Conservation (phyloP, 2,113 vertebrate species). For the Dicerorhinus sumatrensis region DNA sequence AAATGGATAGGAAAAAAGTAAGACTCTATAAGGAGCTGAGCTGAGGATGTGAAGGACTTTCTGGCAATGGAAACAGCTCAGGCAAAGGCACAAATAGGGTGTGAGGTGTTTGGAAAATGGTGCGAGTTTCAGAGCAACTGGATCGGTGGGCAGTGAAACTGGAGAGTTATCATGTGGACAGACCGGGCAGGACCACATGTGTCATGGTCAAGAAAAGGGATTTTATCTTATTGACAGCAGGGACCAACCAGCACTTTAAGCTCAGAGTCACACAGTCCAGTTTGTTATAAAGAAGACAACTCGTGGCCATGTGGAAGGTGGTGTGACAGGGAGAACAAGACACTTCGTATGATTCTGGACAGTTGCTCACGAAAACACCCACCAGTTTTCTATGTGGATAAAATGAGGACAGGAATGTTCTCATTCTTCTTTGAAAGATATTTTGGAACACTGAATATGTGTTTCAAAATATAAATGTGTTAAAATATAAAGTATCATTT, state of each 20-base stretch:
- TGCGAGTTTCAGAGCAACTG: not conserved
- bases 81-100: not conserved
- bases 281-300: not conserved
- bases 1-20: not conserved
- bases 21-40: not conserved
- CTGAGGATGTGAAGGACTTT: not conserved
- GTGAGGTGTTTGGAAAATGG: not conserved
- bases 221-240: not conserved
- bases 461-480: not conserved
- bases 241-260: not conserved
- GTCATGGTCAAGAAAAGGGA: not conserved
- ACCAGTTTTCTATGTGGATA: not conserved
- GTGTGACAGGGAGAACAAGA: not conserved
- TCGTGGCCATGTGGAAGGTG: accelerated
- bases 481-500: not conserved
- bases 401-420: not conserved
- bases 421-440: not conserved
- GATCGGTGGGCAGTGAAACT: not conserved
- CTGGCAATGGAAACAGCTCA: not conserved
- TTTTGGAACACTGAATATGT: not conserved
- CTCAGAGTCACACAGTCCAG: not conserved
- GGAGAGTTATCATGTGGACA: not conserved
- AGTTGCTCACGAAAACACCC: not conserved
- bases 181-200: not conserved
- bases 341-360: not conserved